phyloP scores from a whole-genome alignment of 2,113 vertebrate genomes.

The western clawed frog (Xenopus tropicalis) region DNA sequence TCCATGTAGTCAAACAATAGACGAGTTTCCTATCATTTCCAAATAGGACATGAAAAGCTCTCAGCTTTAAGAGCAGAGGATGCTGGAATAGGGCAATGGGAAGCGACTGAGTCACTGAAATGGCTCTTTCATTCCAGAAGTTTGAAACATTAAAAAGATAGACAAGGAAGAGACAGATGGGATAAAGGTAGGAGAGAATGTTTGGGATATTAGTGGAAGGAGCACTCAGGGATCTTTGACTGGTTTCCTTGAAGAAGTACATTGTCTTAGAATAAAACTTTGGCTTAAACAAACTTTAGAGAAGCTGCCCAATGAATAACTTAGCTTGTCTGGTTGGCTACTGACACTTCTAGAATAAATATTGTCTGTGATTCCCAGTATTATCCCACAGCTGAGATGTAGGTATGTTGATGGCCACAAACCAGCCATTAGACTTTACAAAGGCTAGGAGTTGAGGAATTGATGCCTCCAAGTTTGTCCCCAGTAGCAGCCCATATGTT shows the following conservation, averaged over 20 bases:
- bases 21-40: conserved; percentile 79
- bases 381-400: too few relatives aligned
- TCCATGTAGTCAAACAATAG: conserved; percentile 76
- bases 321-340: too few relatives aligned
- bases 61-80: conserved; percentile 74
- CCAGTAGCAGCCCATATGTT: too few relatives aligned
- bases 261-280: too few relatives aligned
- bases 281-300: too few relatives aligned
- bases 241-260: not conserved
- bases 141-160: conserved; percentile 54
- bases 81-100: conserved; percentile 79
- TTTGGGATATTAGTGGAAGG: not conserved
- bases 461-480: too few relatives aligned
- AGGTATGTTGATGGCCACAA: too few relatives aligned
- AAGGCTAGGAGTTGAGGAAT: too few relatives aligned
- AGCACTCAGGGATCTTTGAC: not conserved
- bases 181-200: conserved; percentile 52
- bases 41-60: conserved; percentile 78
- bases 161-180: conserved; percentile 48
- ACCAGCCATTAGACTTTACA: too few relatives aligned
- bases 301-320: too few relatives aligned
- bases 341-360: too few relatives aligned
- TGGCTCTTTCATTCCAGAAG: conserved; percentile 71
- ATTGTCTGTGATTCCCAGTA: too few relatives aligned
- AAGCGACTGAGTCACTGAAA: conserved; percentile 76